phyloP scores from a whole-genome alignment of 1,140 invertebrate species.

The Dreissena rostriformis region DNA sequence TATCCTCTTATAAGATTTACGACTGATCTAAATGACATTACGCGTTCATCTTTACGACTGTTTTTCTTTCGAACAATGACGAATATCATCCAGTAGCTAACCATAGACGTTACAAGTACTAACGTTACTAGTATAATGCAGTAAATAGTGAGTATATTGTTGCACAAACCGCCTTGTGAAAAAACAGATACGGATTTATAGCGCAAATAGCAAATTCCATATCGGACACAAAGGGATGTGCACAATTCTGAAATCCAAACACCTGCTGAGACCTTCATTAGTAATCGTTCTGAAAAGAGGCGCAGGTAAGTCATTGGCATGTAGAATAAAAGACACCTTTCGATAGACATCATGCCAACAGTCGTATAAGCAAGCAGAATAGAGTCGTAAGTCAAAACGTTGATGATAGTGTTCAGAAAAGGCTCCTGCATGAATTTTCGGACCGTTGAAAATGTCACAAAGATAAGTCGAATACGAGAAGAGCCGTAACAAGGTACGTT shows the following conservation, averaged over 20 bases:
- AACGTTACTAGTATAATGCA: background rate
- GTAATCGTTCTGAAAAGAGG: background rate
- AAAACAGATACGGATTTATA: background rate
- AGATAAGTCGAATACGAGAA: conserved; percentile 11
- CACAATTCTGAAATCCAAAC: background rate
- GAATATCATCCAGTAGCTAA: conserved; percentile 21
- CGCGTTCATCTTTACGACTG: background rate
- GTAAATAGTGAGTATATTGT: conserved; percentile 25
- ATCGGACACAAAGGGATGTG: conserved; percentile 9
- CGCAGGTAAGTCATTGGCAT: conserved; percentile 12
- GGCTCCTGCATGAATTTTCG: conserved; percentile 25
- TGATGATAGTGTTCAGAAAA: conserved; percentile 10
- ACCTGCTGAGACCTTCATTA: background rate
- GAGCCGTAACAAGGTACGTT: conserved; percentile 14
- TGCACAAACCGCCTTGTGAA: conserved; percentile 1
- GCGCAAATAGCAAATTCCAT: conserved; percentile 12
- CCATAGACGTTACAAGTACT: background rate
- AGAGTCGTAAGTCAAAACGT: background rate
- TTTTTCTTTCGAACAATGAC: conserved; percentile 15
- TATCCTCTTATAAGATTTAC: background rate
- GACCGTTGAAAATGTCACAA: background rate
- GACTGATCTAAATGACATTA: conserved; percentile 5
- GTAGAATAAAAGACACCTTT: conserved; percentile 19
- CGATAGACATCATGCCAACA: conserved; percentile 20
- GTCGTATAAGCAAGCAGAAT: conserved; percentile 30